Evolutionary conservation across 2,113 vertebrate species (phyloP), one percentile per base, ranked within the genome.

Genomic region (Muscicapa adusta): DNA sequence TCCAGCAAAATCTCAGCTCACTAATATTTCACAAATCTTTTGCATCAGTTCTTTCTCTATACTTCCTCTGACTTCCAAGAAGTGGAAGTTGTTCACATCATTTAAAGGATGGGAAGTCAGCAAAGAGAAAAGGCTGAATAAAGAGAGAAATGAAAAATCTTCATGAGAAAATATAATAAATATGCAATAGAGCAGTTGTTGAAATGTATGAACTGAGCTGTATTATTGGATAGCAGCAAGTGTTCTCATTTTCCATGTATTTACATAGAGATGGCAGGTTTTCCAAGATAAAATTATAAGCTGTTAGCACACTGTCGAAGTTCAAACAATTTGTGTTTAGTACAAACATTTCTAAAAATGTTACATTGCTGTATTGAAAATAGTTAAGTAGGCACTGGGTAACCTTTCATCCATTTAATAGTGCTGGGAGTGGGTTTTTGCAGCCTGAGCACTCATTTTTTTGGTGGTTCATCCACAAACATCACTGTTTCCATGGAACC

Each of bases 251-350:
- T 91, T 54, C 68, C 31, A 67, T 84, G 1, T 74, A 85, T 91
- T 80, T 93, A 47, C 48, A 81, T 60, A 67, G 24, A 75, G 77
- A 78, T 67, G 51, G 26, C 56, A 87, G 26, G 25, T 92, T 84
- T 89, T 84, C 34, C 71, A 81, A 78, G 43, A 87, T 31, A 78
- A 94, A 95, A 95, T 89, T 71, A 71, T 29, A 94, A 91, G 70
- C 70, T 94, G 36, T 51, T 77, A 77, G 81, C 51, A 77, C 12
- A 31, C 56, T 58, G 47, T 62, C 86, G 81, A 85, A 92, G 51
- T 74, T 95, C 43, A 94, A 81, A 71, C 20, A 77, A 60, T 74
- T 77, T 74, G 22, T 60, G 76, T 73, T 92, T 48, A 81, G 19
- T 47, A 81, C 18, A 74, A 81, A 77, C 17, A 31, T 34, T 85